Conservation (phyloP, 2,888 invertebrate genomes). For the Ypsolopha sequella region DNA sequence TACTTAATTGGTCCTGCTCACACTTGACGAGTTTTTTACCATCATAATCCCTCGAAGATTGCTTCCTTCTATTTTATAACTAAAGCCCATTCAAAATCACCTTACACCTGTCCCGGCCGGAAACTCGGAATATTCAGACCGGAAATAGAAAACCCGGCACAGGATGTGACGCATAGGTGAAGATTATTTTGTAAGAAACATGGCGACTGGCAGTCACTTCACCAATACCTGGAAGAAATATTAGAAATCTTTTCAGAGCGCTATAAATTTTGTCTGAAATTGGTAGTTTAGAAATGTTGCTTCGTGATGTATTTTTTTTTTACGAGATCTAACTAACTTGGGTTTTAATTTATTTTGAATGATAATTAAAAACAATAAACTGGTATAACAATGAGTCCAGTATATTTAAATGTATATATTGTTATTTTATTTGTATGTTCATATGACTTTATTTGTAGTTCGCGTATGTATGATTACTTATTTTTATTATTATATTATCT, state of each 20-base stretch:
- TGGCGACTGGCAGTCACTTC: neutral
- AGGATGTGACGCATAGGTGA: conserved; percentile 47
- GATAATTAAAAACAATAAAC: too few relatives aligned
- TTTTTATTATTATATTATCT: too few relatives aligned
- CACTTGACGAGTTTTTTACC: neutral
- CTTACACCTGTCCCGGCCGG: conserved; percentile 18
- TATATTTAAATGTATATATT: too few relatives aligned
- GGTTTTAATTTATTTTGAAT: too few relatives aligned
- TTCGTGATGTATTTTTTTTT: neutral
- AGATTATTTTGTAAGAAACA: conserved; percentile 26
- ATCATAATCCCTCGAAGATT: neutral
- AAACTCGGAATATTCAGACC: conserved; percentile 32
- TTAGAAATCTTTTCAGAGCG: neutral
- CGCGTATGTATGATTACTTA: too few relatives aligned
- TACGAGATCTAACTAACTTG: too few relatives aligned
- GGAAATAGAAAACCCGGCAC: conserved; percentile 48
- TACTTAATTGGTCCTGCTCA: too few relatives aligned
- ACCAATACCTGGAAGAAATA: neutral
- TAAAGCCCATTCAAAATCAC: conserved; percentile 23
- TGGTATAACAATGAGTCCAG: too few relatives aligned
- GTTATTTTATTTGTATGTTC: too few relatives aligned
- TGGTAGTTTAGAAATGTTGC: neutral
- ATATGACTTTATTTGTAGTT: too few relatives aligned
- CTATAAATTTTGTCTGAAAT: neutral
- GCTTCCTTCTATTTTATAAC: neutral